Evolutionary conservation across 2,797 vertebrate species (phyloP), one percentile per base, ranked within the genome.

Genomic region (Chelonia mydas): DNA sequence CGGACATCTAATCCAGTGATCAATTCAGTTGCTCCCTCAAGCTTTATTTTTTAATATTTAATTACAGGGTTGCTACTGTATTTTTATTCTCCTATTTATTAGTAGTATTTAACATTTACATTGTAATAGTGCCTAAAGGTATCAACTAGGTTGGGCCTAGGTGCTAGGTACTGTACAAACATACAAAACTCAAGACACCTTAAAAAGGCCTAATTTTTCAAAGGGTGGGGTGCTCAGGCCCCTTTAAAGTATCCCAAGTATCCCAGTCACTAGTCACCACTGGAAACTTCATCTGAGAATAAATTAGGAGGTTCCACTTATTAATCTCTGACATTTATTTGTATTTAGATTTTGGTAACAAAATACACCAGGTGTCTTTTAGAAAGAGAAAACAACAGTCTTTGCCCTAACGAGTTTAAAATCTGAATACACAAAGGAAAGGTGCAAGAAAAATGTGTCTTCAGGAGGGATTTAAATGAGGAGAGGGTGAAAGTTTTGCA

Each of bases 21-120:
- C 51, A 90, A 86, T 68, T 91, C 7, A 86, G 59, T 53, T 88
- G 89, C 17, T 94, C 68, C 55, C 68, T 88, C 19, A 53, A 81
- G 84, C 45, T 92, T 76, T 28, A 47, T 45, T 77, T 76, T 95
- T 81, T 84, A 68, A 79, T 87, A 94, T 95, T 86, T 88, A 89
- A 49, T 87, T 61, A 90, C 0, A 89, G 4, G 45, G 84, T 61
- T 17, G 84, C 59, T 87, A 93, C 76, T 4, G 0, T 57, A 77
- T 76, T 68, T 61, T 77, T 8, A 23, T 92, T 86, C 81, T 95
- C 94, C 85, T 47, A 92, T 93, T 74, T 68, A 61, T 57, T 88
- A 83, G 21, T 81, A 59, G 51, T 81, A 86, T 90, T 84, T 86
- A 59, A 16, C 41, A 10, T 74, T 31, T 23, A 86, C 11, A 74